Evolutionary conservation across 1,140 invertebrate species (phyloP), one percentile per base, ranked within the genome.

Genomic region (Monomorium pharaonis): DNA sequence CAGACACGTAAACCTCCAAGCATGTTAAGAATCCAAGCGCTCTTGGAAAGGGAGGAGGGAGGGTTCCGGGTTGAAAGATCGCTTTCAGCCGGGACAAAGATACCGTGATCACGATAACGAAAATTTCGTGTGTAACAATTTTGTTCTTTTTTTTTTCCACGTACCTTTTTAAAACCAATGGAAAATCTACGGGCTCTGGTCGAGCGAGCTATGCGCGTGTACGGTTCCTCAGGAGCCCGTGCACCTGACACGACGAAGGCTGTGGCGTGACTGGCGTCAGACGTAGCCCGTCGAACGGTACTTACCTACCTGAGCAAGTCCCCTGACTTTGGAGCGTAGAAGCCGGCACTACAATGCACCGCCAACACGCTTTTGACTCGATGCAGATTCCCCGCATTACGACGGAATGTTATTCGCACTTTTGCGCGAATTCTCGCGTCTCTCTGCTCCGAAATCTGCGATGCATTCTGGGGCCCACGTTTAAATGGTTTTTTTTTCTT

Each of bases 201-300:
- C 21, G 54, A 62, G 70, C n/a, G 77, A 49, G 51, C 21, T 67
- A 21, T 69, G 27, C 47, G 42, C 80, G 60, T n/a, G 63, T 51
- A 74, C n/a, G 47, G n/a, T 81, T 86, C 74, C 63, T 77, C 37
- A 54, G 49, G 63, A 63, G 83, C 89, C 84, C 86, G 89, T 87
- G 67, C 90, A 94, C 92, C 90, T 91, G 90, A 94, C 92, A 87
- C 90, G 88, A 75, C 88, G 90, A 91, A 89, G 84, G 93, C 87
- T 93, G 84, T 90, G 76, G 90, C 87, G 89, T 92, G 91, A 94
- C 93, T 93, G 93, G 89, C 88, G 89, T 89, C 76, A 77, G 86
- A 91, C 89, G 92, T 91, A 91, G 89, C 86, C 60, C 91, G 85
- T 86, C 88, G 72, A 93, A 94, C 93, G 93, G 93, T 94, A 94